Conservation (phyloP, 2,113 vertebrate species). For the Mirounga angustirostris region DNA sequence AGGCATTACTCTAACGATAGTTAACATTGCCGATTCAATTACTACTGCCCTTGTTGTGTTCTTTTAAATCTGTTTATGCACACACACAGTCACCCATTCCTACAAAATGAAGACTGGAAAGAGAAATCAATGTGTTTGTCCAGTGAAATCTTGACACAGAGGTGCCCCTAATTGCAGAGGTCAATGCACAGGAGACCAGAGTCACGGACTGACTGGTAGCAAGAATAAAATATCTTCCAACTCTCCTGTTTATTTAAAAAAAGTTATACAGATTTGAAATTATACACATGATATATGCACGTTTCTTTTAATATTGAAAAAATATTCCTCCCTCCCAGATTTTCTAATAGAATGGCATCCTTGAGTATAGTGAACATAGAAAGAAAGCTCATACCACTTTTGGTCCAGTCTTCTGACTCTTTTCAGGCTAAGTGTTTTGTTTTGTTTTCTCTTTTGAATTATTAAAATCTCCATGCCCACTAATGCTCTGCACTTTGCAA, state of each 20-base stretch:
- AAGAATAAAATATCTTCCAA: background rate
- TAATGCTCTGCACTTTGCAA: constrained; percentile 23
- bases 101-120: background rate
- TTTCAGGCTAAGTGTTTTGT: constrained; percentile 57
- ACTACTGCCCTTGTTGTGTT: background rate
- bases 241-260: background rate
- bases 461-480: background rate
- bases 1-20: background rate
- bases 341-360: background rate
- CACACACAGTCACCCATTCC: background rate
- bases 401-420: background rate
- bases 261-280: background rate
- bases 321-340: background rate
- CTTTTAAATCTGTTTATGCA: background rate
- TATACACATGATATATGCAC: background rate
- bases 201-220: background rate
- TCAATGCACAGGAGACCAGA: background rate
- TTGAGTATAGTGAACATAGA: background rate
- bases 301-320: constrained; percentile 4
- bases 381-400: background rate
- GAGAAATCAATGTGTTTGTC: background rate
- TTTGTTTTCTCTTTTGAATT: constrained; percentile 62
- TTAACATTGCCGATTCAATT: background rate
- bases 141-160: background rate
- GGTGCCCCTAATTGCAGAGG: background rate